These are phyloP conservation scores for Cynocephalus volans DNA, from an alignment of 2,113 vertebrate species.

Conservation along the genomic window DNA sequence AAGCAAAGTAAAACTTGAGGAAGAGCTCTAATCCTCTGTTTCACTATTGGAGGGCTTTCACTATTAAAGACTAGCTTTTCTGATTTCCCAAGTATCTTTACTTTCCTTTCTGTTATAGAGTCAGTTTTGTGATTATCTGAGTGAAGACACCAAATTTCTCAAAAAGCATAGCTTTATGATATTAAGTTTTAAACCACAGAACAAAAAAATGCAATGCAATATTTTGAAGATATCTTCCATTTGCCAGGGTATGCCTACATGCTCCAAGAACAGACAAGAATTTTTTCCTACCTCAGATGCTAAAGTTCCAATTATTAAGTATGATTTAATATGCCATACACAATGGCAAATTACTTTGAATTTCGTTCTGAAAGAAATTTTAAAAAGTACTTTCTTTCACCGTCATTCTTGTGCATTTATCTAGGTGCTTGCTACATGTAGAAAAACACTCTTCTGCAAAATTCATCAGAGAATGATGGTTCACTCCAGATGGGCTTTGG, in stretches of 20 bases:
- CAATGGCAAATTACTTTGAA: constrained; percentile 44
- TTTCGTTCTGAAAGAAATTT: constrained; percentile 50
- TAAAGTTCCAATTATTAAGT: constrained; percentile 52
- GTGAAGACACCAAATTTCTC: neutral
- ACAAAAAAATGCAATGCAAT: constrained; percentile 55
- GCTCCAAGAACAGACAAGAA: neutral
- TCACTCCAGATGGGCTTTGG: constrained; percentile 51
- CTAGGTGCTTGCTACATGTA: constrained; percentile 36
- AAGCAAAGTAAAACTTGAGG: constrained; percentile 26
- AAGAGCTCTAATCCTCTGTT: neutral
- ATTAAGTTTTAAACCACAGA: constrained; percentile 36
- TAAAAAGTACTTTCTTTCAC: constrained; percentile 12
- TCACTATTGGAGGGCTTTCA: neutral
- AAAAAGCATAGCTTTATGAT: constrained; percentile 28
- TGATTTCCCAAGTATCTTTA: constrained; percentile 29
- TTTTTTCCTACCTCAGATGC: constrained; percentile 22
- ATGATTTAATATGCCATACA: constrained; percentile 52
- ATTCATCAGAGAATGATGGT: constrained; percentile 29
- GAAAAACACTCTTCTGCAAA: constrained; percentile 51
- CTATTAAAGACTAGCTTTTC: constrained; percentile 37
- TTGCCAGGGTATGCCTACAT: constrained; percentile 3
- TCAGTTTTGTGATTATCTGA: constrained; percentile 11
- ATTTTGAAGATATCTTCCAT: neutral
- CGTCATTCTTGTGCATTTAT: constrained; percentile 56
- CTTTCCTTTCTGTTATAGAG: constrained; percentile 26